Conservation (phyloP, 2,797 vertebrate genomes). For the Furcifer pardalis region DNA sequence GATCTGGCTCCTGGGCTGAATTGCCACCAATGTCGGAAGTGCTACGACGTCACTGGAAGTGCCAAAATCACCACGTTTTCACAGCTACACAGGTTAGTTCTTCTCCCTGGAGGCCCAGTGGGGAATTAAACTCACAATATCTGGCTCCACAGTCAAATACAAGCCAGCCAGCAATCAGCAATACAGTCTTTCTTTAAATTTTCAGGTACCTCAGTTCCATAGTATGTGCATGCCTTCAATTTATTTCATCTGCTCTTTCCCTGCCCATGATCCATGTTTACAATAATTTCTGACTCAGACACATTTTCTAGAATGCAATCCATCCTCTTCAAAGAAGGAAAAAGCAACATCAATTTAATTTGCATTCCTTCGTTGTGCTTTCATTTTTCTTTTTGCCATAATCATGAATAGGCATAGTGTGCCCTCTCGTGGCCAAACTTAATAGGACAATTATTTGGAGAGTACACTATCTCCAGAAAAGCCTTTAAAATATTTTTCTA, state of each 20-base stretch:
- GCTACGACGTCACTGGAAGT: too few relatives aligned
- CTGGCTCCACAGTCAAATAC: too few relatives aligned
- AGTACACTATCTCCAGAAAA: neutral
- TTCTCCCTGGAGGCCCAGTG: too few relatives aligned
- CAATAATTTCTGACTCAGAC: neutral
- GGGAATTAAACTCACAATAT: too few relatives aligned
- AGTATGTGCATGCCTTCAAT: neutral
- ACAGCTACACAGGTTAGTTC: too few relatives aligned
- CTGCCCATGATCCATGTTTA: neutral
- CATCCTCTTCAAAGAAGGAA: neutral
- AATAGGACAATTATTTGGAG: neutral
- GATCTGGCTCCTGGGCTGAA: too few relatives aligned
- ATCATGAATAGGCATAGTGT: neutral
- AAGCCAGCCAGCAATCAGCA: too few relatives aligned
- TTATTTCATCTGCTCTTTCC: neutral
- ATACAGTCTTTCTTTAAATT: neutral
- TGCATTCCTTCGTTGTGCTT: too few relatives aligned
- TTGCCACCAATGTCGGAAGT: too few relatives aligned
- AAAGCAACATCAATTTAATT: neutral
- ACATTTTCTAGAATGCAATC: neutral
- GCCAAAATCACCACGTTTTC: too few relatives aligned
- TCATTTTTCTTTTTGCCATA: neutral
- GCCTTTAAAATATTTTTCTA: neutral
- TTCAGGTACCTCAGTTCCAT: neutral
- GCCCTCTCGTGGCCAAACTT: slow-evolving; percentile 19